A percentile compares a stretch with the other conserved stretches of the same genome.
Conservation (phyloP, 2,797 vertebrate species). For the Chrysolophus pictus region DNA sequence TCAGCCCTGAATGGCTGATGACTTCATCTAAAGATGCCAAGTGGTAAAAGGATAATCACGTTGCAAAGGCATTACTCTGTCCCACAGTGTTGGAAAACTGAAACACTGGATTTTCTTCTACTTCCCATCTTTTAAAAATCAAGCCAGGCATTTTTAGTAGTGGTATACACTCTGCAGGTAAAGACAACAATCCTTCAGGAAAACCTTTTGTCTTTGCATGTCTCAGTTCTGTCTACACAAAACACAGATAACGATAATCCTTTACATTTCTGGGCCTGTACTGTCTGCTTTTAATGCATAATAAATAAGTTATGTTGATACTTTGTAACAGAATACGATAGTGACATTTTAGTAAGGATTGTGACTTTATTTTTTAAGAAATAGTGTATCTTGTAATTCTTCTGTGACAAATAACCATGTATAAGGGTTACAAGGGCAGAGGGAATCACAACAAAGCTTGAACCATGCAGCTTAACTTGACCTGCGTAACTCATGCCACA, state of each 20-base stretch:
- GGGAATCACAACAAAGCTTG: not conserved
- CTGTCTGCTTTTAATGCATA: not conserved
- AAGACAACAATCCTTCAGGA: not conserved
- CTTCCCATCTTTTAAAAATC: not conserved
- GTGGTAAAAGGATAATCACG: not conserved
- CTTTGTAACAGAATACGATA: not conserved
- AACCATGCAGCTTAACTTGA: not conserved
- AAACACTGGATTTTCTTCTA: not conserved
- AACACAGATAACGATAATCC: not conserved
- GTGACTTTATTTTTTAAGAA: not conserved
- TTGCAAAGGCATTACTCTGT: not conserved
- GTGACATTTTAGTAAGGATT: not conserved
- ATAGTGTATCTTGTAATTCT: not conserved
- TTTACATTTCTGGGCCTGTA: not conserved
- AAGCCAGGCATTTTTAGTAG: not conserved
- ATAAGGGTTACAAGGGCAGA: not conserved
- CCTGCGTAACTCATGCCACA: not conserved
- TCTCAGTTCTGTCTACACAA: not conserved
- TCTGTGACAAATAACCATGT: not conserved
- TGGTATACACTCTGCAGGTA: not conserved
- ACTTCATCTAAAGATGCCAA: conserved; percentile 11
- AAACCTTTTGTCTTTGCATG: not conserved
- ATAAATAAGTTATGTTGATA: not conserved
- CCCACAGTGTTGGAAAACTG: not conserved
- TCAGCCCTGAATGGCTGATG: not conserved